Base-by-base conservation (phyloP, 2,113 vertebrate species). In the Saguinus midas region DNA sequence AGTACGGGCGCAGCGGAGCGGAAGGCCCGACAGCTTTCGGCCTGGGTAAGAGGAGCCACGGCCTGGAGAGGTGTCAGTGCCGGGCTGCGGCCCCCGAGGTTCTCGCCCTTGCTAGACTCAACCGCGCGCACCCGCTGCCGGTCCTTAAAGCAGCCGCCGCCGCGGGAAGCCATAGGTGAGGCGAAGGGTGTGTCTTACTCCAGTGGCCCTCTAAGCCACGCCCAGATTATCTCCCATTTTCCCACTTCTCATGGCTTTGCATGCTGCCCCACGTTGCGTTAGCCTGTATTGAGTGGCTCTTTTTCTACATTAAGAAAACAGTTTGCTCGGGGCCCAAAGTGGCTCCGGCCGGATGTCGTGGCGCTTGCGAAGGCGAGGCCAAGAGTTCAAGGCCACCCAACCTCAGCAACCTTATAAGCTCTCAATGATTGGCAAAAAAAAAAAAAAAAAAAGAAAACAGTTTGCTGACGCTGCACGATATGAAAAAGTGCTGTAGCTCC, bases 21-120 rank as follows among this genome's bases (percentile, higher is more conserved):
- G 0, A 32, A 21, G 16, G 6, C 82, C 48, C 0, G 7, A 40
- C 8, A 35, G 0, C 52, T 66, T 5, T 8, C 2, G 6, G 66
- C 16, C 21, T 3, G 16, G 8, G 37, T 43, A 20, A 1, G 25
- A 32, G 45, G 5, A 32, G 13, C 12, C 35, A 21, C 6, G 12
- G 27, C 27, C 27, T 6, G 27, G 27, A 29, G 61, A 64, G 61
- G 61, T 25, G 1, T 64, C 61, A 64, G 61, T 18, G 55, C 48
- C 14, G 1, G 52, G 12, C 20, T 5, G 20, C 35, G 32, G 84
- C 43, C 25, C 8, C 35, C 6, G 3, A 16, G 1, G 3, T 23
- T 18, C 29, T 78, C 43, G 3, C 55, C 4, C 37, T 16, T 43
- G 9, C 66, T 12, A 37, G 7, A 23, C 4, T 18, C 11, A 0